Percentiles rank a stretch among this genome's conserved stretches.
Conservation (phyloP, 1,140 invertebrate species). For the Ericerus pela region DNA sequence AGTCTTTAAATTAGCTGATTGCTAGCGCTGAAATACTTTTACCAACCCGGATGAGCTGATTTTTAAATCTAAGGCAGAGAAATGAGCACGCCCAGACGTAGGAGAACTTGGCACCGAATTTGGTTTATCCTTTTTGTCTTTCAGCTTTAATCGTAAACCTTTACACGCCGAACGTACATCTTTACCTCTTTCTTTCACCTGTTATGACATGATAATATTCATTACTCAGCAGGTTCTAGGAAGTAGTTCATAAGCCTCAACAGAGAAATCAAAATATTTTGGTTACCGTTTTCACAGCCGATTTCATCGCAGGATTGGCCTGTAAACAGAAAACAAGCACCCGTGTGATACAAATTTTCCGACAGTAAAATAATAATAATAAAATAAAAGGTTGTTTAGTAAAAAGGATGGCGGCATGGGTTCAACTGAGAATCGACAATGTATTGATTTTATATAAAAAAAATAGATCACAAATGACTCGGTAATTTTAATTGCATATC, state of each 20-base stretch:
- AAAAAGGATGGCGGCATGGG: too few relatives aligned
- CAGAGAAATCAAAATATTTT: slow-evolving; percentile 18
- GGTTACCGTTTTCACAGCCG: slow-evolving; percentile 64
- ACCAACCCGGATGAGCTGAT: not conserved
- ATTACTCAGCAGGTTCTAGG: not conserved
- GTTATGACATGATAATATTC: slow-evolving; percentile 9
- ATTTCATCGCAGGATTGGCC: slow-evolving; percentile 68
- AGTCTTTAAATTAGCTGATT: too few relatives aligned
- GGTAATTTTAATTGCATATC: too few relatives aligned
- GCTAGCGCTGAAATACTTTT: too few relatives aligned
- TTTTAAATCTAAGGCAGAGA: not conserved
- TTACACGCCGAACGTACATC: slow-evolving; percentile 57
- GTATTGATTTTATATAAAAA: too few relatives aligned
- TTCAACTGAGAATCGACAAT: too few relatives aligned
- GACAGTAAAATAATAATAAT: too few relatives aligned
- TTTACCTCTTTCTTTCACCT: slow-evolving; percentile 63
- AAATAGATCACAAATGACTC: too few relatives aligned
- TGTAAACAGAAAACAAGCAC: slow-evolving; percentile 35
- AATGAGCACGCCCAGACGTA: slow-evolving; percentile 25
- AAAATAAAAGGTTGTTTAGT: too few relatives aligned
- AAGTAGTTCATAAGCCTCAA: not conserved
- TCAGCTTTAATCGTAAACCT: slow-evolving; percentile 46
- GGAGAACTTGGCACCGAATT: slow-evolving; percentile 51
- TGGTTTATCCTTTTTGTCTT: slow-evolving; percentile 32
- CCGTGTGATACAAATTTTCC: too few relatives aligned